These are phyloP conservation scores for Murina feae DNA, from an alignment of 2,113 vertebrate genomes.

Conservation along the genomic window DNA sequence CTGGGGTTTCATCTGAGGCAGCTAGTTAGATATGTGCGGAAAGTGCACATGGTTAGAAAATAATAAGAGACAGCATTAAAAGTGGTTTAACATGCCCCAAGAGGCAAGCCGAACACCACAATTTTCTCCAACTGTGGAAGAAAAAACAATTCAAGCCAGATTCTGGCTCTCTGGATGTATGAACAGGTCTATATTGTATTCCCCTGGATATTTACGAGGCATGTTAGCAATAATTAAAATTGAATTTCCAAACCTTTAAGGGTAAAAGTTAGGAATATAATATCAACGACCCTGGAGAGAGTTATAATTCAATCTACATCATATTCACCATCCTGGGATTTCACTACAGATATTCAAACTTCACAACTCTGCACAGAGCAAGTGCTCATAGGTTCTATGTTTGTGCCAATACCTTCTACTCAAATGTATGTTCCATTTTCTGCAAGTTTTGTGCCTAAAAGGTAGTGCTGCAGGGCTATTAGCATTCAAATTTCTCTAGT, in stretches of 20 bases:
- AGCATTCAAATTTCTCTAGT: neutral
- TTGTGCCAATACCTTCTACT: neutral
- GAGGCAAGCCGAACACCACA: constrained; percentile 58
- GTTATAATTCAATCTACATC: constrained; percentile 45
- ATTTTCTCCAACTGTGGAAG: constrained; percentile 61
- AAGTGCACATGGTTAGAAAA: constrained; percentile 65
- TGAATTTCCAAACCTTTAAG: constrained; percentile 64
- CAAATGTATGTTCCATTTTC: neutral
- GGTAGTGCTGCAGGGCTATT: neutral
- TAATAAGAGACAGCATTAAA: constrained; percentile 60
- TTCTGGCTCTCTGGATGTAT: constrained; percentile 56
- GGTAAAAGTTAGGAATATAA: constrained; percentile 53
- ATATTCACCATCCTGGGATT: constrained; percentile 19
- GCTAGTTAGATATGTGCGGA: constrained; percentile 44
- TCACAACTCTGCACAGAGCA: neutral
- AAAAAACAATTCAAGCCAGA: constrained; percentile 58
- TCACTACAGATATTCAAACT: constrained; percentile 6
- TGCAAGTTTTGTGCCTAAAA: neutral
- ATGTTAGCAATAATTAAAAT: constrained; percentile 68
- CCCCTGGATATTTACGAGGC: constrained; percentile 46
- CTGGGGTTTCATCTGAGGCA: constrained; percentile 48
- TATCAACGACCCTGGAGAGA: constrained; percentile 25
- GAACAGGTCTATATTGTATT: constrained; percentile 42
- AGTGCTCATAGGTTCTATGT: neutral
- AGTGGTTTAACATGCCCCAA: constrained; percentile 63